Evolutionary conservation across 1,140 invertebrate species (phyloP), one percentile per base, ranked within the genome.

Genomic region (Stegodyphus dumicola): DNA sequence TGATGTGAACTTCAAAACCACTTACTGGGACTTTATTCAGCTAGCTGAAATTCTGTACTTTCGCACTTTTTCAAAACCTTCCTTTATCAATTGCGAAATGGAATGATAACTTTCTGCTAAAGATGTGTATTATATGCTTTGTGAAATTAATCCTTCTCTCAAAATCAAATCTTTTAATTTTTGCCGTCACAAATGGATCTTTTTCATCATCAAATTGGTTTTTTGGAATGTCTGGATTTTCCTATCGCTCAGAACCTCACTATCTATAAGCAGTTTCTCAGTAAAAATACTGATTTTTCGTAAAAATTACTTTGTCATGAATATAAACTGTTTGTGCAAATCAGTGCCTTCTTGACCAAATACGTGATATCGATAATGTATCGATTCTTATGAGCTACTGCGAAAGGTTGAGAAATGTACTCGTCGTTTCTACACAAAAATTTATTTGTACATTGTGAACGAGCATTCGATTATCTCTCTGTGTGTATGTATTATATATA

Each of bases 331-430:
- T 67, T 73, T 81, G 54, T 81, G 11, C 54, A 73, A 83, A 83
- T 75, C 80, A 83, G 80, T 83, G 80, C 80, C 80, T 83, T 83
- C 71, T 74, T 83, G 71, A 73, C 71, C 71, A 75, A 75, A 83
- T 83, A 83, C 80, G 80, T 83, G 70, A 75, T 75, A 83, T 83
- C 80, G 80, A 83, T 83, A 73, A 53, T n/a, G 9, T 83, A 83
- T 83, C 80, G 80, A 83, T 52, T 53, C 60, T 70, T 17, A 75
- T 83, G 80, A 83, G 80, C 80, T 83, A 75, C 54, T 66, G 70
- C 10, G 11, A 66, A 64, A 74, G 71, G 60, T 48, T 56, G 51
- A 70, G 69, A 83, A 52, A 71, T 51, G 18, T 17, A 13, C 7
- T 17, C 56, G 69, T 73, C 56, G 73, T 81, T 81, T 71, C 53